Evolutionary conservation across 2,888 invertebrate species (phyloP), one percentile per base, ranked within the genome.

Genomic region (Onthophagus sagittarius): DNA sequence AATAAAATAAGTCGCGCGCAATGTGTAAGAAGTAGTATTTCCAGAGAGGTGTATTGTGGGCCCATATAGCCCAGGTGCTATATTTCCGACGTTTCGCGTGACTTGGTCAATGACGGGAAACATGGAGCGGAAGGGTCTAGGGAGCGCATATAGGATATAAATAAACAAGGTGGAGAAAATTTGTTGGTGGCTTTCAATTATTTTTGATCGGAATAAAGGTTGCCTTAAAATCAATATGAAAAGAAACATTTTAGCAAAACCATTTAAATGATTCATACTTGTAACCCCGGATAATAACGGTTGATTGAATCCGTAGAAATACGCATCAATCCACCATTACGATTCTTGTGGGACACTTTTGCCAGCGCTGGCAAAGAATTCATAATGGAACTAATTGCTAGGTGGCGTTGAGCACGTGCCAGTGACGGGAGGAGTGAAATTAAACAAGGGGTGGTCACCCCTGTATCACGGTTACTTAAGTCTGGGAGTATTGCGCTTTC

Each of bases 351-450:
- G 13, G 65, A 74, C 70, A 70, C 62, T 74, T 74, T 71, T 14
- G 71, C 7, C 31, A 23, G 32, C 23, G 63, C 5, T 72, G 71
- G 70, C 70, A 72, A 74, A 74, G 74, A 77, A 77, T 79, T 78
- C 78, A 77, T 80, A 81, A 82, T 82, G 79, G 80, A 81, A 81
- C 82, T 82, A 82, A 82, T 82, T 79, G 79, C 77, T 77, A 78
- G 76, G 80, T 81, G 76, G 82, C 80, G 80, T 81, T 81, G 74
- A 77, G 78, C 82, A 81, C 82, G 82, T 81, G 81, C 62, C 31
- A 39, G 73, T 72, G 71, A 62, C 71, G 70, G 39, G 2, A 5
- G 64, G 14, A 72, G 70, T 32, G 67, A 76, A 74, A 76, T 75
- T 75, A 73, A 73, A 76, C 72, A 31, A 65, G 70, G 76, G 76